phyloP scores from a whole-genome alignment of 1,140 invertebrate species.

The Ganaspis sp. region DNA sequence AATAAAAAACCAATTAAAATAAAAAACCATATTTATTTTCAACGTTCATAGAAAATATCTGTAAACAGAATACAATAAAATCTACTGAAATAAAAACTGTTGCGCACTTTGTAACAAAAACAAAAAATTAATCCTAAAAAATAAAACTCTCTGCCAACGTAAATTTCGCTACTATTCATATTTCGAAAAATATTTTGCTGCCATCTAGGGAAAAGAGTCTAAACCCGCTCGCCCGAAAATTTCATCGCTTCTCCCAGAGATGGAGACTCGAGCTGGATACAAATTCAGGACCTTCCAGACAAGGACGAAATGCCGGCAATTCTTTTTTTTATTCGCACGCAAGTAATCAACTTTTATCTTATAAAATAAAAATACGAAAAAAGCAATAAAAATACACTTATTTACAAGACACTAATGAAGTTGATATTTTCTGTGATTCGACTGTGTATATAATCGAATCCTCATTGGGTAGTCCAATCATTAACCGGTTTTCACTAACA shows the following conservation, averaged over 20 bases:
- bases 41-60: no score
- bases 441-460: conserved; percentile 1
- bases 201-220: conserved; percentile 30
- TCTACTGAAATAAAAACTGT: no score
- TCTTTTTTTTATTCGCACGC: not conserved
- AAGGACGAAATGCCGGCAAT: not conserved
- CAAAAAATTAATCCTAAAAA: no score
- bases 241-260: conserved; percentile 35
- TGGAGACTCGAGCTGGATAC: conserved; percentile 29
- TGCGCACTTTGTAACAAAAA: no score
- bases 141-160: no score
- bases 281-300: not conserved
- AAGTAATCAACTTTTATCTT: not conserved
- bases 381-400: conserved; percentile 19
- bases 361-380: no score
- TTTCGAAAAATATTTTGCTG: conserved; percentile 14
- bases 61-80: no score
- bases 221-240: not conserved
- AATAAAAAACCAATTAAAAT: not conserved
- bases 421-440: conserved; percentile 7
- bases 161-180: no score
- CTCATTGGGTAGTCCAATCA: conserved; percentile 17
- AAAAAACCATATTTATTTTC: no score
- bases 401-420: conserved; percentile 1
- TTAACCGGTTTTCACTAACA: conserved; percentile 22